Evolutionary conservation across 2,888 invertebrate genomes (phyloP), one percentile per base, ranked within the genome.

Genomic region (Drosophila mimica): DNA sequence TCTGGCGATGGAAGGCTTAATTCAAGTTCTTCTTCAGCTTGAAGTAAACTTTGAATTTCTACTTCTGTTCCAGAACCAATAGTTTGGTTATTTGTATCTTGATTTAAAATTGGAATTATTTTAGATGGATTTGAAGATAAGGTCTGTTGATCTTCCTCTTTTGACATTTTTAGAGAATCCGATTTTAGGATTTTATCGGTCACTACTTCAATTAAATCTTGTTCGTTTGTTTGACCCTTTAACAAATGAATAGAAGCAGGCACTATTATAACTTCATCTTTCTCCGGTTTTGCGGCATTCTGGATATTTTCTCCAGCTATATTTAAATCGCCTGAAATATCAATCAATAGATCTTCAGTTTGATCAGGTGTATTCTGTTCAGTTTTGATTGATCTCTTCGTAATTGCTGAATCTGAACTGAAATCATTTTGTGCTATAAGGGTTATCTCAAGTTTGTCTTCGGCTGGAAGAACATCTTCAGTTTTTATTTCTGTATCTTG

Each of bases 291-390:
- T 4, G 4, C 7, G 13, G n/a, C 3, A 4, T 30, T n/a, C 7
- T n/a, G n/a, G 0, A 0, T 2, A 1, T 28, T 13, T 28, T n/a
- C 28, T n/a, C 2, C 4, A 30, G 38, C 7, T n/a, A 8, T 6
- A 8, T 11, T 28, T 28, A 13, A 5, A 28, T 4, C 17, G 7
- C 28, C 11, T 11, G 17, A 28, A 17, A 17, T 28, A n/a, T n/a
- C 30, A 17, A 11, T 28, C 2, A 46, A 25, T 31, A 0, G 28
- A 28, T 38, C 4, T 11, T 38, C 38, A n/a, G 4, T 9, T 38
- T 8, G 4, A 13, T 11, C 25, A 4, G 17, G 17, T 17, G 0
- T 36, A 6, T 34, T 3, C 34, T 4, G 11, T 11, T 36, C 13
- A 36, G 4, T n/a, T 25, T 7, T 6, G 7, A 6, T 36, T 2